Percentiles rank a stretch among this genome's conserved stretches.
These are phyloP conservation scores for Blastobasis adustella DNA, from an alignment of 2,888 invertebrate species.

Conservation along the genomic window DNA sequence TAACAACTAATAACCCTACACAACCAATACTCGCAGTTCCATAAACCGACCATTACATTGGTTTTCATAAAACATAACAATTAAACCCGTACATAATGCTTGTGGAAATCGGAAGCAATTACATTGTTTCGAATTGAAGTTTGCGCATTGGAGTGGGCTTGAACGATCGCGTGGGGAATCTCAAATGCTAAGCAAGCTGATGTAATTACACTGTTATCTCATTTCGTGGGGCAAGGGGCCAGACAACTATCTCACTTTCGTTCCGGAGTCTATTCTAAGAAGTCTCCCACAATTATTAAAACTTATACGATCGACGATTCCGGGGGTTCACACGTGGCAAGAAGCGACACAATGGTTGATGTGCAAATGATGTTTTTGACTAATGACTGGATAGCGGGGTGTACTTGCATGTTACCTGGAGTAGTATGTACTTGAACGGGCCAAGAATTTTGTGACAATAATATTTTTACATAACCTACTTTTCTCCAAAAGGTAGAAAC, in stretches of 20 bases:
- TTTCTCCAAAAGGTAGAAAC: too few relatives aligned
- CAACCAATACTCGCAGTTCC: background rate
- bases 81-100: too few relatives aligned
- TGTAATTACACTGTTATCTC: conserved; percentile 7
- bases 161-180: background rate
- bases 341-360: background rate
- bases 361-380: too few relatives aligned
- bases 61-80: too few relatives aligned
- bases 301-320: conserved; percentile 29
- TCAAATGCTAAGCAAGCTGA: conserved; percentile 7
- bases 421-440: too few relatives aligned
- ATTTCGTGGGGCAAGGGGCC: conserved; percentile 3
- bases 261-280: conserved; percentile 52
- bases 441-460: too few relatives aligned
- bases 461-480: too few relatives aligned
- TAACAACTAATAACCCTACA: too few relatives aligned
- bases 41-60: too few relatives aligned
- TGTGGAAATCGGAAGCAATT: background rate
- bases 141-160: background rate
- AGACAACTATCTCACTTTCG: conserved; percentile 42
- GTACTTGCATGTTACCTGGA: too few relatives aligned
- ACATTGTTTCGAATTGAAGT: background rate
- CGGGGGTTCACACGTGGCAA: background rate
- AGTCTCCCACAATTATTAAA: conserved; percentile 58
- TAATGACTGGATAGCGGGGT: too few relatives aligned